Evolutionary conservation across 2,888 invertebrate genomes (phyloP), one percentile per base, ranked within the genome.

Genomic region (Chalcis sispes): DNA sequence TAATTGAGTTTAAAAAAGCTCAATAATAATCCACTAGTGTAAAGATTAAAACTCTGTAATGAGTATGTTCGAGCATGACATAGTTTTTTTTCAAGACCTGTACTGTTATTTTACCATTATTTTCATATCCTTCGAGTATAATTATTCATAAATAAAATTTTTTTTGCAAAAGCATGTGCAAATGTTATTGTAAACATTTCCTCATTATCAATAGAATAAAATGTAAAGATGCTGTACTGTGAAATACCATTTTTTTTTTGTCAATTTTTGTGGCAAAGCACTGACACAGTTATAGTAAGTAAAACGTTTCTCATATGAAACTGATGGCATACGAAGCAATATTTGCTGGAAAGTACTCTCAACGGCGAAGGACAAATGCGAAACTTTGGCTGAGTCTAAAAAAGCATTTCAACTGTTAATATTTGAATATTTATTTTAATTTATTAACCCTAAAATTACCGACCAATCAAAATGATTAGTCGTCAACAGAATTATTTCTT

Each of bases 61-160:
- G 61, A 74, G 67, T 67, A 48, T 23, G 25, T 32, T 8, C 18
- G 29, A 50, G 25, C 29, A 59, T 65, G 20, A 10, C 65, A 59
- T 75, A 40, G 59, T 65, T 64, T 70, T 66, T 48, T 62, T 59
- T 70, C 65, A 65, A 75, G 64, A 65, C 42, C 42, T 25, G 10
- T 5, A 58, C 25, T 62, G 20, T 74, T 62, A 48, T 48, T 36
- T 59, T 56, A 46, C 25, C 56, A n/a, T 74, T 62, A 48, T 48
- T 36, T 59, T 56, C 32, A 13, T 32, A 72, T 64, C 15, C 59
- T 20, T 50, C n/a, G n/a, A n/a, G n/a, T n/a, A n/a, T 2, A 50
- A 54, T 58, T n/a, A 40, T 13, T n/a, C 48, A 10, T 42, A 46
- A 67, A 56, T 3, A 36, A 27, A 15, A 29, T 46, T 67, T 29